Evolutionary conservation across 2,888 invertebrate species (phyloP), one percentile per base, ranked within the genome.

Genomic region (Pegoplata infirma): DNA sequence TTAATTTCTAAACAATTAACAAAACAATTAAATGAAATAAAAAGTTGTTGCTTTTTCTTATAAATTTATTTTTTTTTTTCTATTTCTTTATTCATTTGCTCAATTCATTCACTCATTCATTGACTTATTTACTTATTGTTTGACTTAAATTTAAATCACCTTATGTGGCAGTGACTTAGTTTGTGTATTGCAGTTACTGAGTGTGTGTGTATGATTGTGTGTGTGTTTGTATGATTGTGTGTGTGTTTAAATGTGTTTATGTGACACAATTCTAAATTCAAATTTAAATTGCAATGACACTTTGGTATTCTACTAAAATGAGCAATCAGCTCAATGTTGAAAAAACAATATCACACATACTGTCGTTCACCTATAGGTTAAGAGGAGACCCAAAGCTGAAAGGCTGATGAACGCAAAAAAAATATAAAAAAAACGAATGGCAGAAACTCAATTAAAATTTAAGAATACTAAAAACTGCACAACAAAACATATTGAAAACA

Each of bases 1-100:
- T n/a, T 66, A 58, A 73, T 66, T 73, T 58, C 25, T 59, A 36
- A 59, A 64, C 73, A 73, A 73, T 66, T 73, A 51, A 66, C 66
- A 66, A 71, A 71, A 66, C 58, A 58, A 73, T 73, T 63, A 55
- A 71, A 44, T 28, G 58, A 64, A 28, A 49, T 56, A 64, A n/a
- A n/a, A 64, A 25, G 46, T 59, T 46, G 19, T 40, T 55, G 8
- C 12, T 55, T 55, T 51, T 16, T 32, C 12, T 46, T 40, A 21
- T 25, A 17, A 44, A 7, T 46, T 14, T 12, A 23, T 44, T 3
- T n/a, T 59, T 6, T 44, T 25, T 10, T 6, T 44, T 25, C n/a
- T n/a, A n/a, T n/a, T n/a, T n/a, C n/a, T n/a, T n/a, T n/a, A n/a
- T n/a, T n/a, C n/a, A n/a, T n/a, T n/a, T n/a, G n/a, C n/a, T n/a